phyloP scores from a whole-genome alignment of 2,113 vertebrate species.

The Archilochus colubris region DNA sequence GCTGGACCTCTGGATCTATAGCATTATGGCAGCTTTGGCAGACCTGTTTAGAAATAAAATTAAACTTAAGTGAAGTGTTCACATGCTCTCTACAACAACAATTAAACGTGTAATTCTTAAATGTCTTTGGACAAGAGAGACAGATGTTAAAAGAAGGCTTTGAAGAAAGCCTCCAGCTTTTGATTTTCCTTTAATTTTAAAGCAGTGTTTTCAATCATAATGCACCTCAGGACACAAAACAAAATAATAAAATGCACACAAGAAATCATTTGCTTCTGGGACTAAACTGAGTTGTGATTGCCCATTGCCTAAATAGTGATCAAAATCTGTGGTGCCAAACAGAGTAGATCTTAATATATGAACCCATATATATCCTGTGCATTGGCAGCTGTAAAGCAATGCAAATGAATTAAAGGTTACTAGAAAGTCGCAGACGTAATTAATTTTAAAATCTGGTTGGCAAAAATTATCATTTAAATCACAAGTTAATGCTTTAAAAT shows the following conservation, averaged over 20 bases:
- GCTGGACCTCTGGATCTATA: slow-evolving; percentile 93
- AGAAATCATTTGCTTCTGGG: not conserved
- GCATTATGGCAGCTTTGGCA: slow-evolving; percentile 88
- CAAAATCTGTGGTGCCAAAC: not conserved
- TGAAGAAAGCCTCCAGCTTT: not conserved
- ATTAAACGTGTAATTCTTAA: not conserved
- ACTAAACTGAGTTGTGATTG: not conserved
- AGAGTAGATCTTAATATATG: not conserved
- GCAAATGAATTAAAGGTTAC: not conserved
- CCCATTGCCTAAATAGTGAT: not conserved
- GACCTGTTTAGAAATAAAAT: slow-evolving; percentile 74
- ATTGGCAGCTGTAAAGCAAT: not conserved
- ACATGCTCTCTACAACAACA: not conserved
- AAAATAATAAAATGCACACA: not conserved
- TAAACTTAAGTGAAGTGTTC: not conserved
- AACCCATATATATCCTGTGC: not conserved
- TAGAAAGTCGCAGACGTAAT: not conserved
- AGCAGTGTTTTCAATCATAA: not conserved
- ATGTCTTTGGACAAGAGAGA: not conserved
- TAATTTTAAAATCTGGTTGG: not conserved
- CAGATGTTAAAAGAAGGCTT: not conserved
- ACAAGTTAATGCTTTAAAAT: not conserved
- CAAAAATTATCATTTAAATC: not conserved
- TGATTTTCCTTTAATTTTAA: not conserved
- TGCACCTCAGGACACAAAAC: not conserved